Base-by-base conservation (phyloP, 64 coral and sea anemone genomes). In the Montipora capricornis region DNA sequence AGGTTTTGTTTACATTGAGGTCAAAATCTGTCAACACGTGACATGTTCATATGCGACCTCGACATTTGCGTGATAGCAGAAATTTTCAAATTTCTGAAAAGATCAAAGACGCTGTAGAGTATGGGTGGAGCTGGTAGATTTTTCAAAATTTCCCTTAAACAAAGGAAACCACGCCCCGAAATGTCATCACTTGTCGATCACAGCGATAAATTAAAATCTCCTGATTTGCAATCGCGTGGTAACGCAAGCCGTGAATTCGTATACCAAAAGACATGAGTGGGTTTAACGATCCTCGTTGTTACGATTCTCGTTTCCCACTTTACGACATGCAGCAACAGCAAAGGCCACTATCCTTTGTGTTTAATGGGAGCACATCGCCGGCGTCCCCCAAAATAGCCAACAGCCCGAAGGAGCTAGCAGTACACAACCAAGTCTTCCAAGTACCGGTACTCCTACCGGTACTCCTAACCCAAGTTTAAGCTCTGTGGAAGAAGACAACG, bases 51-150 rank as follows among this genome's bases (percentile, higher is more conserved):
- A 20, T 73, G 69, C 20, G 69, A 73, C 69, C 19, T 73, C 9
- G n/a, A 73, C 69, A 7, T 73, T 73, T 24, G 3, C 69, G 20
- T 73, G 69, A 26, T 73, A 73, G 69, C n/a, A 73, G 69, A 73
- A 73, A 73, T 73, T 73, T 73, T 73, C 69, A 73, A 73, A 73
- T 73, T 73, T 73, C 69, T 73, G 69, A 73, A 20, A 73, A 73
- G n/a, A 73, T 73, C 69, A 73, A 73, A 73, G 22, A 64, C 14
- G 61, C 61, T 12, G 61, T 64, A 64, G 0, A 64, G 61, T 64
- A 64, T 64, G 61, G 69, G 22, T 29, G 69, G 3, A 73, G 69
- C 69, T 73, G 20, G 69, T 73, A 24, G 69, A 73, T 73, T 73
- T 73, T 24, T 24, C 69, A 73, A 73, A 26, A 73, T 73, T 73